Conservation (phyloP, 1,140 invertebrate species). For the Littorina saxatilis region DNA sequence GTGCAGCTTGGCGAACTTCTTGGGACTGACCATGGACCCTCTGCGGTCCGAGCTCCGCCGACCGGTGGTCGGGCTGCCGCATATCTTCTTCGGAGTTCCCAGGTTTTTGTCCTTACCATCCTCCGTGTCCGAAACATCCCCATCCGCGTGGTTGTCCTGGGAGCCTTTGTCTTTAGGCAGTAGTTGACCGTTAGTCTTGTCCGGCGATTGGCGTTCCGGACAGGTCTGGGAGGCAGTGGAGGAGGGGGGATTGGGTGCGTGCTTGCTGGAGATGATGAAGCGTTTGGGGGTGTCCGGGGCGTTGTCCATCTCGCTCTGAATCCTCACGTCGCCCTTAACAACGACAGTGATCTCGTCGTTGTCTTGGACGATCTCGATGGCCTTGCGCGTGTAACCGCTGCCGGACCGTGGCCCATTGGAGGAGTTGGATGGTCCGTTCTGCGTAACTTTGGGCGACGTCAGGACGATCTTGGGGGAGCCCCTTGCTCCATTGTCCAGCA, state of each 20-base stretch:
- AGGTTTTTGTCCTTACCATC: constrained; percentile 27
- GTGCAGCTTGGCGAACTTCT: constrained; percentile 64
- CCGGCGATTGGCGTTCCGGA: too few relatives aligned
- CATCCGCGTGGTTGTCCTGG: constrained; percentile 12
- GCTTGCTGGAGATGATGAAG: constrained; percentile 41
- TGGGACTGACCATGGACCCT: constrained; percentile 49
- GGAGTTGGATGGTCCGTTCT: not conserved
- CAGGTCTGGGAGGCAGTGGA: not conserved
- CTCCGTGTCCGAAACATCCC: constrained; percentile 35
- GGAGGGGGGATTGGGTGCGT: not conserved
- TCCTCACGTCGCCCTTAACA: constrained; percentile 50
- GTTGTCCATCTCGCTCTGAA: constrained; percentile 40
- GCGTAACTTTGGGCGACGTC: constrained; percentile 32
- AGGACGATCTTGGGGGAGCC: constrained; percentile 54
- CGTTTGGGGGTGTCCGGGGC: constrained; percentile 24
- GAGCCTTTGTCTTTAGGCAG: constrained; percentile 10
- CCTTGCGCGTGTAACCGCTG: constrained; percentile 31
- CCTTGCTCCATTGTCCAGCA: constrained; percentile 45
- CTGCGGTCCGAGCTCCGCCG: constrained; percentile 43
- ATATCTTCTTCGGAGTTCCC: constrained; percentile 35
- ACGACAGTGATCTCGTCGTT: constrained; percentile 57
- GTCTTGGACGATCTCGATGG: constrained; percentile 58
- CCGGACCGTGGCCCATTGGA: not conserved
- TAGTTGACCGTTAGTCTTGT: not conserved
- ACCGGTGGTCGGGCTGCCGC: constrained; percentile 22